Percentiles rank a stretch among this genome's conserved stretches.
phyloP scores from a whole-genome alignment of 2,888 invertebrate species.

The Himalopsyche japonica region DNA sequence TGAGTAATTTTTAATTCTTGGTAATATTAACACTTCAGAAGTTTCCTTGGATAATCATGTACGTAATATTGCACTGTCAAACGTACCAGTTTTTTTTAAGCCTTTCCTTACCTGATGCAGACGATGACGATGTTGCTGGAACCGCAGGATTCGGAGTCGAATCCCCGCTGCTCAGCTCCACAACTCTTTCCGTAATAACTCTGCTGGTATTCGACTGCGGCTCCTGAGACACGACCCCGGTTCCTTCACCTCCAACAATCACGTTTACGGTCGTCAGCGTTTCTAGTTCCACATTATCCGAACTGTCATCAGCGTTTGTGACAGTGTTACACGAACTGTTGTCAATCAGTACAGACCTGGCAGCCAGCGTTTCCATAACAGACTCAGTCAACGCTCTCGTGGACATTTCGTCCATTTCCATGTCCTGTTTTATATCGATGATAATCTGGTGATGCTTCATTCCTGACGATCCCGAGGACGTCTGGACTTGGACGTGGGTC shows the following conservation, averaged over 20 bases:
- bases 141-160: constrained; percentile 25
- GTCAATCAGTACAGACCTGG: constrained; percentile 57
- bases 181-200: constrained; percentile 54
- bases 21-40: no score
- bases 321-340: constrained; percentile 47
- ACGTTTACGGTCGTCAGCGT: constrained; percentile 58
- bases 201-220: constrained; percentile 45
- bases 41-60: no score
- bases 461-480: constrained; percentile 52
- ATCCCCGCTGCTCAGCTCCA: constrained; percentile 50
- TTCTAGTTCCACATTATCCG: constrained; percentile 49
- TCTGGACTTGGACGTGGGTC: constrained; percentile 57
- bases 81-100: not conserved
- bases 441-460: constrained; percentile 58
- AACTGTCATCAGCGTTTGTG: constrained; percentile 47
- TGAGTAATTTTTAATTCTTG: no score
- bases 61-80: no score
- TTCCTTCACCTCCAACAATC: constrained; percentile 48
- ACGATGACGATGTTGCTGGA: constrained; percentile 49
- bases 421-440: constrained; percentile 58
- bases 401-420: constrained; percentile 53
- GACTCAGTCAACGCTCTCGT: constrained; percentile 58
- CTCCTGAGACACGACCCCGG: constrained; percentile 17
- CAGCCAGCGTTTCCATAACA: constrained; percentile 58
- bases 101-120: constrained; percentile 53